phyloP scores from a whole-genome alignment of 2,113 vertebrate species.

The Furnarius figulus region DNA sequence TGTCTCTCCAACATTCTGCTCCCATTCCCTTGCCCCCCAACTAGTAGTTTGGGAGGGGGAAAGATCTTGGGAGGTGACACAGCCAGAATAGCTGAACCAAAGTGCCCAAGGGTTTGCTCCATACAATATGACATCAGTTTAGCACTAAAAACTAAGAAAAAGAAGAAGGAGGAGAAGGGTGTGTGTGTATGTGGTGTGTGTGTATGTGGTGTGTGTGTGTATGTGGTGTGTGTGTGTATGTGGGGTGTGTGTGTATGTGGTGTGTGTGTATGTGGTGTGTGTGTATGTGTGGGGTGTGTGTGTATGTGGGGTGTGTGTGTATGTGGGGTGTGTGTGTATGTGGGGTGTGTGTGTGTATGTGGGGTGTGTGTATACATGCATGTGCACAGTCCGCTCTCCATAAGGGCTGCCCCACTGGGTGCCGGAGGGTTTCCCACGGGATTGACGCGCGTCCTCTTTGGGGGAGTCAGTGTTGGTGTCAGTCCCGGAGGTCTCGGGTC shows the following conservation, averaged over 20 bases:
- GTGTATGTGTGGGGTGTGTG: too few species aligned
- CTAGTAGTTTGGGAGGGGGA: neutral
- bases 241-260: too few species aligned
- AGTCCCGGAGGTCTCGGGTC: too few species aligned
- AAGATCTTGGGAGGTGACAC: neutral
- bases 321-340: rapidly evolving
- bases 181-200: too few species aligned
- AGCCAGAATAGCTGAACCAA: neutral
- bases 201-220: too few species aligned
- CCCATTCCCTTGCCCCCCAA: rapidly evolving
- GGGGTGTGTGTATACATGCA: rapidly evolving
- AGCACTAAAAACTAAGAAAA: neutral
- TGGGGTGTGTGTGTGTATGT: too few species aligned
- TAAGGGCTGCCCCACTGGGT: neutral
- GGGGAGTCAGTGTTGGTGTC: too few species aligned
- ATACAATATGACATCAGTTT: neutral
- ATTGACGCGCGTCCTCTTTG: neutral
- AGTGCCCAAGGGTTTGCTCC: neutral
- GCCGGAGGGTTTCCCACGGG: rapidly evolving
- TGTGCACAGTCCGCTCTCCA: neutral
- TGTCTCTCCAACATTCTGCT: neutral
- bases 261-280: too few species aligned
- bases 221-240: too few species aligned
- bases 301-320: too few species aligned
- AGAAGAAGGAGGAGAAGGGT: rapidly evolving